A percentile compares a stretch with the other conserved stretches of the same genome.
These are phyloP conservation scores for Enteromius fasciolatus DNA, from an alignment of 2,797 vertebrate genomes.

Conservation along the genomic window DNA sequence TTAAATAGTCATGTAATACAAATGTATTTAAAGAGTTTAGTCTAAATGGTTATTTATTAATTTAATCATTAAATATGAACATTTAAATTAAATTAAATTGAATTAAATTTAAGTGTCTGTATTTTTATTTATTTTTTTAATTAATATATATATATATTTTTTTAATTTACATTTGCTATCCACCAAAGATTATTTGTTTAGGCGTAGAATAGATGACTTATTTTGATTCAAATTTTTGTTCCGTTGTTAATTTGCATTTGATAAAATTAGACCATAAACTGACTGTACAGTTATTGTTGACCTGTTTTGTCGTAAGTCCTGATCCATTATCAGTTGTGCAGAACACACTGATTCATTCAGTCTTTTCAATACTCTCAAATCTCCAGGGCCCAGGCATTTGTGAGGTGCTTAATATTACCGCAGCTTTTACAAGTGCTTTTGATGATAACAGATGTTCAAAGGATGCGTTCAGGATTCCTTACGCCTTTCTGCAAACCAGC, in stretches of 20 bases:
- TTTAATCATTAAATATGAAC: too few relatives aligned
- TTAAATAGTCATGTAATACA: not conserved
- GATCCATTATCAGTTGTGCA: not conserved
- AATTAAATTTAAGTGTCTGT: too few relatives aligned
- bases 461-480: constrained; percentile 15
- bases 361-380: not conserved
- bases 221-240: not conserved
- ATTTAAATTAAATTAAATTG: too few relatives aligned
- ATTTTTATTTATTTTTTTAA: too few relatives aligned
- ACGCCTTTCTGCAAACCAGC: not conserved
- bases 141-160: too few relatives aligned
- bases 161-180: not conserved
- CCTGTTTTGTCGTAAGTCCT: not conserved
- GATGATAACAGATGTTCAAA: constrained; percentile 26
- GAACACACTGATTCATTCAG: not conserved
- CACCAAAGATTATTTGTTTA: too few relatives aligned
- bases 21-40: too few relatives aligned
- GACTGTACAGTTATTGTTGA: not conserved
- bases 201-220: too few relatives aligned
- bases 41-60: too few relatives aligned
- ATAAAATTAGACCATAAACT: not conserved
- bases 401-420: not conserved
- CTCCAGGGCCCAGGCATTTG: not conserved
- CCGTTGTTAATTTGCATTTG: not conserved
- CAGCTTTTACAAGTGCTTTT: constrained; percentile 11